phyloP scores from a whole-genome alignment of 2,797 vertebrate genomes.

The Sebastes nivosus region DNA sequence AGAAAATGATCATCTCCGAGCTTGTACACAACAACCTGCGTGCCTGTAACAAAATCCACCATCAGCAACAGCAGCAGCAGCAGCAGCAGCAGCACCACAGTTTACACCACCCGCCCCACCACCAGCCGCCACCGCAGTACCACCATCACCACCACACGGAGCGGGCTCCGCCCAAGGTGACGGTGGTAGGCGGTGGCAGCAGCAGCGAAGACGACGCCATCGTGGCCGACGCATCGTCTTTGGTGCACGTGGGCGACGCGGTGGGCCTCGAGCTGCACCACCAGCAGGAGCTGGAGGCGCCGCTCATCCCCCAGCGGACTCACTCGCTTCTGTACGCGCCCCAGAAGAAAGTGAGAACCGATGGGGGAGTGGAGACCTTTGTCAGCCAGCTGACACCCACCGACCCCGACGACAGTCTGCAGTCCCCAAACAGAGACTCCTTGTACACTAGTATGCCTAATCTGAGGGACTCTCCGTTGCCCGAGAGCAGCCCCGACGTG shows the following conservation, averaged over 20 bases:
- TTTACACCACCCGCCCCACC: constrained; percentile 84
- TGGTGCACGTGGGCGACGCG: constrained; percentile 87
- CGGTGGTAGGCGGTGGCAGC: constrained; percentile 86
- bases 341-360: constrained; percentile 94
- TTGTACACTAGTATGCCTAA: constrained; percentile 99
- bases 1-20: constrained; percentile 99
- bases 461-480: constrained; percentile 95
- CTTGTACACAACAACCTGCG: constrained; percentile 99
- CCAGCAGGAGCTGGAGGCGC: constrained; percentile 93
- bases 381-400: constrained; percentile 90
- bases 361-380: constrained; percentile 86
- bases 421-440: constrained; percentile 99
- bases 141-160: constrained; percentile 91
- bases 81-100: constrained; percentile 71
- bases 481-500: constrained; percentile 91
- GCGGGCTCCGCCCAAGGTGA: constrained; percentile 89
- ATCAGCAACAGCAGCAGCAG: constrained; percentile 57
- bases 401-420: constrained; percentile 89
- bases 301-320: constrained; percentile 98
- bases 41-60: constrained; percentile 91
- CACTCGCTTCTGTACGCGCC: constrained; percentile 99
- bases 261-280: constrained; percentile 89
- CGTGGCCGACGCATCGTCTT: constrained; percentile 91
- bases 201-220: constrained; percentile 91
- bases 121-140: constrained; percentile 83